Percentiles rank a stretch among this genome's conserved stretches.
Conservation (phyloP, 2,113 vertebrate species). For the Elephas maximus region DNA sequence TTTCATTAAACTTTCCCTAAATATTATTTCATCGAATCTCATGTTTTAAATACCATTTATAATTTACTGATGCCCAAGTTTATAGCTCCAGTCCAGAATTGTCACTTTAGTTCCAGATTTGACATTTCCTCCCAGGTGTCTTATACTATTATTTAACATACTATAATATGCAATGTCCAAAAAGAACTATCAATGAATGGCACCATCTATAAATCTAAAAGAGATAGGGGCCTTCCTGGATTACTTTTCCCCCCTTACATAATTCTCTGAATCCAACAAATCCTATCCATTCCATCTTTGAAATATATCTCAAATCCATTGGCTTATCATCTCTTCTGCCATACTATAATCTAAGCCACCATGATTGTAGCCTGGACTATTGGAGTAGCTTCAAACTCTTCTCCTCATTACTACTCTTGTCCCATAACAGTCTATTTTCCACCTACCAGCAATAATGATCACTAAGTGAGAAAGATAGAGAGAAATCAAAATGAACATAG, state of each 20-base stretch:
- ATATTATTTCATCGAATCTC: background rate
- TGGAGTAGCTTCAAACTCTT: background rate
- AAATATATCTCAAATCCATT: conserved; percentile 1
- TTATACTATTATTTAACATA: background rate
- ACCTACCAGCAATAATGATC: background rate
- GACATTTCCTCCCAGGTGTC: background rate
- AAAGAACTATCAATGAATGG: background rate
- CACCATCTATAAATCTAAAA: background rate
- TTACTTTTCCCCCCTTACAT: background rate
- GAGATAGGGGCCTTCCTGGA: background rate
- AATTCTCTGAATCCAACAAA: background rate
- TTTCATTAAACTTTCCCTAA: conserved; percentile 4
- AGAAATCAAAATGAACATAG: background rate
- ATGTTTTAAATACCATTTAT: conserved; percentile 30
- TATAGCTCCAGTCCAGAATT: background rate
- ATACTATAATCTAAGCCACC: background rate
- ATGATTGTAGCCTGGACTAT: background rate
- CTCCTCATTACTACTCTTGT: conserved; percentile 22
- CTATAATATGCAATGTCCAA: background rate
- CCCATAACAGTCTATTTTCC: background rate
- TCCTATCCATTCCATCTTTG: background rate
- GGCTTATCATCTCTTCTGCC: background rate
- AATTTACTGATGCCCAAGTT: background rate
- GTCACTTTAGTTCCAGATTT: conserved; percentile 20
- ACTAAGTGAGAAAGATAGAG: background rate